Evolutionary conservation across 2,888 invertebrate species (phyloP).

Genomic region (Acholoe squamosa): DNA sequence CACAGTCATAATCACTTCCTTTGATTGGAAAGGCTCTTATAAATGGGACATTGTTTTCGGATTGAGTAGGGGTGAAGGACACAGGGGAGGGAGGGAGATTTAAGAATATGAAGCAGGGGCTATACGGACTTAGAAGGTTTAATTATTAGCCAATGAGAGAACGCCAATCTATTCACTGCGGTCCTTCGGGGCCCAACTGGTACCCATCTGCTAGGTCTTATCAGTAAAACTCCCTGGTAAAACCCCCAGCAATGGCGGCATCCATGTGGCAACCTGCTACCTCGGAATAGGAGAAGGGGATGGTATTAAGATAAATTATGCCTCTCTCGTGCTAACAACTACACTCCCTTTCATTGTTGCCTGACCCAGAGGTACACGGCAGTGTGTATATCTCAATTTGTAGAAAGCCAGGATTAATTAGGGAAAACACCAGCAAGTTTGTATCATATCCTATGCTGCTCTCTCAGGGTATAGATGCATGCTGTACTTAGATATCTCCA

Average conservation of each 20-base stretch:
- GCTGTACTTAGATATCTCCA: too few species aligned
- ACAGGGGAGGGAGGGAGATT: neutral
- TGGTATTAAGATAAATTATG: slow-evolving; percentile 17
- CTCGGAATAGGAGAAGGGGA: neutral
- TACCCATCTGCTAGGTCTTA: too few species aligned
- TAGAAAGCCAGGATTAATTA: slow-evolving; percentile 1
- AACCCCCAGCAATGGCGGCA: too few species aligned
- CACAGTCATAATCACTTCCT: slow-evolving; percentile 41
- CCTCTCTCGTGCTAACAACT: neutral
- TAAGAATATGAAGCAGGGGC: neutral
- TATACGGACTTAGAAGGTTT: too few species aligned
- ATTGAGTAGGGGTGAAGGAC: slow-evolving; percentile 41
- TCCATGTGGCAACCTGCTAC: too few species aligned
- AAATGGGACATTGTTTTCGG: slow-evolving; percentile 49
- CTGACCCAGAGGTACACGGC: neutral
- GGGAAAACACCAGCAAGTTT: slow-evolving; percentile 1
- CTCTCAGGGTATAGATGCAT: neutral
- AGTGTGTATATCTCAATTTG: slow-evolving; percentile 32
- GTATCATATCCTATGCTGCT: neutral
- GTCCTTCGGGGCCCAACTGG: too few species aligned
- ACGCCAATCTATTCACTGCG: too few species aligned
- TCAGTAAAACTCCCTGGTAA: too few species aligned
- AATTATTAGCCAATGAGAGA: too few species aligned
- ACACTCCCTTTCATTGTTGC: neutral
- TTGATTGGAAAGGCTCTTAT: slow-evolving; percentile 37